A percentile compares a stretch with the other conserved stretches of the same genome.
phyloP scores from a whole-genome alignment of 1,140 invertebrate species.

The Drosophila sturtevanti region DNA sequence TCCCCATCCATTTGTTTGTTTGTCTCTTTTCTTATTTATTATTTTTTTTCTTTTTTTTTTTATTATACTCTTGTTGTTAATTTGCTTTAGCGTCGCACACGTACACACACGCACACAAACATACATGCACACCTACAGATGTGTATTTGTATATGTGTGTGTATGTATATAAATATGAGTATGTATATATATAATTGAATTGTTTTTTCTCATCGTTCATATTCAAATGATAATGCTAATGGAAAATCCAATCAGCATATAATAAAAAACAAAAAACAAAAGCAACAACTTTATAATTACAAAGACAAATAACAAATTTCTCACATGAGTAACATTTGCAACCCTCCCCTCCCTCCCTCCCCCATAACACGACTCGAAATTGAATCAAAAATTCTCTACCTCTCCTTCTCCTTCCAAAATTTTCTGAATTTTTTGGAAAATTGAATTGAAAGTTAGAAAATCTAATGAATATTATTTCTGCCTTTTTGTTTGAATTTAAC shows the following conservation, averaged over 20 bases:
- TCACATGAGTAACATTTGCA: not conserved
- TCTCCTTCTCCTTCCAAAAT: too few relatives aligned
- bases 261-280: not conserved
- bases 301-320: slow-evolving; percentile 2
- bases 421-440: not conserved
- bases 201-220: not conserved
- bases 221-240: slow-evolving; percentile 37
- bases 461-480: not conserved
- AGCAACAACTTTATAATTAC: slow-evolving; percentile 13
- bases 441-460: not conserved
- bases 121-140: not conserved
- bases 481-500: not conserved
- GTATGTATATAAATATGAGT: too few relatives aligned
- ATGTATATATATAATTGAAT: slow-evolving; percentile 13
- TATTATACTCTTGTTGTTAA: not conserved
- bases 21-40: not conserved
- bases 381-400: too few relatives aligned
- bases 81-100: slow-evolving; percentile 7
- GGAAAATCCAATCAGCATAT: slow-evolving; percentile 36
- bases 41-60: not conserved
- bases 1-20: not conserved
- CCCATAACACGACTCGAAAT: too few relatives aligned
- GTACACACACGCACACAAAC: not conserved
- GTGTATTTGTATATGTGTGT: too few relatives aligned
- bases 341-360: not conserved